Base-by-base conservation (phyloP, 2,888 invertebrate genomes). In the Ochropleura plecta region DNA sequence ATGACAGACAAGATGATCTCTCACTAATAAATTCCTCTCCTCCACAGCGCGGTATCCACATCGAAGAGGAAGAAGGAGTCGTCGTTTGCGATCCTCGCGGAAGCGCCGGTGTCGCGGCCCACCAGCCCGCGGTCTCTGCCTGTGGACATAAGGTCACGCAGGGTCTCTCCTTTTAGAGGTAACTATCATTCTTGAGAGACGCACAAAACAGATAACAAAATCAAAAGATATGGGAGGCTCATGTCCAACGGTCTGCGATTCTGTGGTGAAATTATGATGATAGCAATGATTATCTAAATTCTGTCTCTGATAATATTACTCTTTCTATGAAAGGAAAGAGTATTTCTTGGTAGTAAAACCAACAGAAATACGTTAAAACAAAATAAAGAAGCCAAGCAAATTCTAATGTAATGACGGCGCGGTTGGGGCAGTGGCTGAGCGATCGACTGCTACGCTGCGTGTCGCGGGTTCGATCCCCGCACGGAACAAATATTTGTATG, bases 1-100 rank as follows among this genome's bases (percentile, higher is more conserved):
- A 59, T 18, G 5, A 62, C 6, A n/a, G 9, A 44, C 3, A 44
- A 18, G 7, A 10, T 60, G 60, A n/a, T 51, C 30, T 46, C 20
- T 48, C 6, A 64, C 70, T 62, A 60, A 77, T 7, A 48, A 64
- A 40, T 78, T 12, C 62, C 40, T 55, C 49, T 85, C 64, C 42
- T 88, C 82, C 69, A 53, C 95, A 96, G 96, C 76, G 91, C 92
- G 89, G 92, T 96, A 89, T 92, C 96, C 83, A 94, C 95, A 63
- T 92, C 96, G 42, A 97, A 97, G 78, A 94, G 97, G 76, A 97
- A 97, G 88, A 97, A 97, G 74, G 97, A 97, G 90, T 96, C 97
- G 10, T 97, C 98, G 6, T 98, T 98, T 91, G 97, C 98, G 79
- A 98, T 98, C 84, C 95, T 98, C 76, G 96, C 97, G 18, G 97